These are phyloP conservation scores for Pseudomyrmex concolor DNA, from an alignment of 1,140 invertebrate genomes.

Conservation along the genomic window DNA sequence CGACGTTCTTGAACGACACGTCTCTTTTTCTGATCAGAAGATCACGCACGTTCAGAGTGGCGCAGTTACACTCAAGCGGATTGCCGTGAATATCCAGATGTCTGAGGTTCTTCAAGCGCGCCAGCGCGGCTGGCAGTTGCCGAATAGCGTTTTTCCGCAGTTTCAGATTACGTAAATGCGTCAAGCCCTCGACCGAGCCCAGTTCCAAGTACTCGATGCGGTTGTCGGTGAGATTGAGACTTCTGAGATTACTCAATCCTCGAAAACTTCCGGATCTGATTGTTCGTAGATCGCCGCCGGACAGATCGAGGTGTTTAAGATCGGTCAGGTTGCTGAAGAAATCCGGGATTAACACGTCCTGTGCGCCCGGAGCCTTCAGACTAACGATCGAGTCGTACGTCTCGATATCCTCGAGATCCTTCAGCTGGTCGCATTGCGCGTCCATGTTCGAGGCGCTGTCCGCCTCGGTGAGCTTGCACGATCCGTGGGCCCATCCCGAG, in stretches of 20 bases:
- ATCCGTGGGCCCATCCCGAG: constrained; percentile 62
- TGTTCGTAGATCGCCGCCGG: constrained; percentile 70
- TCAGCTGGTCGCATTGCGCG: constrained; percentile 76
- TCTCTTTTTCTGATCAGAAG: constrained; percentile 66
- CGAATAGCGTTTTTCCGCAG: constrained; percentile 75
- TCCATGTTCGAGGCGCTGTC: constrained; percentile 52
- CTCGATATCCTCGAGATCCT: constrained; percentile 77
- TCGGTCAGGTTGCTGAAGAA: constrained; percentile 74
- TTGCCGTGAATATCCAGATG: constrained; percentile 88
- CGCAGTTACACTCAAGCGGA: constrained; percentile 87
- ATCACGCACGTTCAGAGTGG: constrained; percentile 76
- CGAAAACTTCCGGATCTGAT: constrained; percentile 76
- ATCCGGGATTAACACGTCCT: constrained; percentile 57
- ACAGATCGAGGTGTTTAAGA: constrained; percentile 79
- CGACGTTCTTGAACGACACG: constrained; percentile 75
- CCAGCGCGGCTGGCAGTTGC: constrained; percentile 74
- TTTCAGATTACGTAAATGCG: constrained; percentile 73
- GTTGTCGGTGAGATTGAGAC: constrained; percentile 79
- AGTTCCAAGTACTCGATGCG: constrained; percentile 72
- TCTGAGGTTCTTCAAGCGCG: constrained; percentile 86
- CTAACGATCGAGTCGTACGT: constrained; percentile 68
- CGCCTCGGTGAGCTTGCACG: constrained; percentile 65
- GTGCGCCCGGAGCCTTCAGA: constrained; percentile 60
- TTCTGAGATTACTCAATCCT: constrained; percentile 69
- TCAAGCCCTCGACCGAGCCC: constrained; percentile 76